Evolutionary conservation across 2,888 invertebrate genomes (phyloP), one percentile per base, ranked within the genome.

Genomic region (Melolontha melolontha): DNA sequence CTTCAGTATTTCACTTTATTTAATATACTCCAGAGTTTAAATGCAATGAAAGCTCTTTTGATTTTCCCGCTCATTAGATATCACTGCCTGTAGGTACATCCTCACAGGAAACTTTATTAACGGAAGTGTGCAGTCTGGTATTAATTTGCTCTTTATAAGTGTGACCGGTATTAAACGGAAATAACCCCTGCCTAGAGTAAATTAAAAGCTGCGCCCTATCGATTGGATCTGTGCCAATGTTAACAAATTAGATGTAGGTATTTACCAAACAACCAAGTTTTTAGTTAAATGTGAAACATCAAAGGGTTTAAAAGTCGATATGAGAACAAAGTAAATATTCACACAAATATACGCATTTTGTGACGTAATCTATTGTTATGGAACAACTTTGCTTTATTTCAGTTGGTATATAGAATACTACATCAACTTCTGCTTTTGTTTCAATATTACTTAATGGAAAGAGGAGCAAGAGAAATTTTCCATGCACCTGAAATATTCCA

Each of bases 71-170:
- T 57, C 42, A 57, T 57, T 57, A 42, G 42, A n/a, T 10, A n/a
- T n/a, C 29, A 22, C 27, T 42, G 57, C 44, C 42, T 8, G 44
- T 27, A 44, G 42, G 42, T 42, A n/a, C 57, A 39, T n/a, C 27
- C 44, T 44, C 57, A 57, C 57, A 57, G 57, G 57, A 57, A 41
- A 42, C 57, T 55, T 55, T 44, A 57, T 42, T 57, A 44, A 57
- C 57, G 57, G 57, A 57, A 57, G 57, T 42, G 57, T 27, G 57
- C 57, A 42, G 57, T 57, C 44, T 57, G 42, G 42, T 57, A 57
- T 57, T 57, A 57, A 57, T 57, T 57, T 44, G 57, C 57, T 42
- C 55, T 44, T 41, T 57, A 44, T 42, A 57, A 57, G 57, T 57
- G 54, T 54, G 57, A 12, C 57, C 57, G 44, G 27, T 42, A 57